These are phyloP conservation scores for Panthera leo DNA, from an alignment of 2,113 vertebrate species.

Conservation along the genomic window DNA sequence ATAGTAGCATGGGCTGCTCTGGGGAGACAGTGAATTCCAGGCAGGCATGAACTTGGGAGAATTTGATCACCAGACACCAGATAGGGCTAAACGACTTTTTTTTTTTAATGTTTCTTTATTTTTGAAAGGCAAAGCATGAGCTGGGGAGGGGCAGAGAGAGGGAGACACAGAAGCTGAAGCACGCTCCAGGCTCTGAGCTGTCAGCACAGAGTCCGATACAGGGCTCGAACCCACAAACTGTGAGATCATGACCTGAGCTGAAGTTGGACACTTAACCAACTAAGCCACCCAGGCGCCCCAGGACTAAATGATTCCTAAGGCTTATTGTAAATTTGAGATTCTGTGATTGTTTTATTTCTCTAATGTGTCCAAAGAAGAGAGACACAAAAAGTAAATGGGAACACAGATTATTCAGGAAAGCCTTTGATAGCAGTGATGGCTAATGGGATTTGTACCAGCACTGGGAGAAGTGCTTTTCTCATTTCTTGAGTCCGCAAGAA, in stretches of 20 bases:
- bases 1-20: not conserved
- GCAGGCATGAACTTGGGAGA: not conserved
- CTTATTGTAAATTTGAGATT: not conserved
- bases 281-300: no score
- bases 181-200: no score
- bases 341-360: not conserved
- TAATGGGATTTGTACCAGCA: not conserved
- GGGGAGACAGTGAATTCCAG: not conserved
- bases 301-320: not conserved
- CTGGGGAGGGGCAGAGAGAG: no score
- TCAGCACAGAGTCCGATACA: no score
- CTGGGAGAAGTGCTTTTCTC: not conserved
- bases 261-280: no score
- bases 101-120: no score
- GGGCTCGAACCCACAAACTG: no score
- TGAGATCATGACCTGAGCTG: no score
- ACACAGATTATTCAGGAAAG: not conserved
- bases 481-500: not conserved
- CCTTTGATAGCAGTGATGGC: not conserved
- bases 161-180: no score
- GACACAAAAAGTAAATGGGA: not conserved
- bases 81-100: not conserved
- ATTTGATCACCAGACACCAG: not conserved
- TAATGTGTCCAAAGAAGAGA: slow-evolving; percentile 1
- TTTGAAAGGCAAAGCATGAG: no score